Percentiles rank a stretch among this genome's conserved stretches.
These are phyloP conservation scores for Acromyrmex echinatior DNA, from an alignment of 1,140 invertebrate species.

Conservation along the genomic window DNA sequence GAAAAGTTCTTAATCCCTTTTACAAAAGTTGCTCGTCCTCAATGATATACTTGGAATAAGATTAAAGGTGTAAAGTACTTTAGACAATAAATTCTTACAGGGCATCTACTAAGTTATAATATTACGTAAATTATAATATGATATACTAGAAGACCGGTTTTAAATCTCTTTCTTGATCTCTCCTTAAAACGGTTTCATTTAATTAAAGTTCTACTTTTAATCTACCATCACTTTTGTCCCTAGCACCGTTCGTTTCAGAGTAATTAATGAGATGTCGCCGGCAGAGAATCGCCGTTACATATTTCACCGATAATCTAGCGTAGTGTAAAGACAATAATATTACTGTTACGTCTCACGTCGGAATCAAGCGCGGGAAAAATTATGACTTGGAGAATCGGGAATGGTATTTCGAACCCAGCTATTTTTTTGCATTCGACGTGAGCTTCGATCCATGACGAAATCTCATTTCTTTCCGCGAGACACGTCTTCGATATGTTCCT, in stretches of 20 bases:
- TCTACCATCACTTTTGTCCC: constrained; percentile 53
- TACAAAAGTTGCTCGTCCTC: neutral
- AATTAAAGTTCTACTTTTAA: constrained; percentile 63
- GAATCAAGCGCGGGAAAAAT: constrained; percentile 30
- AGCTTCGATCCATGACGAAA: constrained; percentile 54
- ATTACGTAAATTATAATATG: constrained; percentile 32
- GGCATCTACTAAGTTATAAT: neutral
- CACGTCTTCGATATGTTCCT: constrained; percentile 48
- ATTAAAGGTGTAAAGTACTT: constrained; percentile 11
- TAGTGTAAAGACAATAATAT: constrained; percentile 44
- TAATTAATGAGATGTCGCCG: constrained; percentile 52
- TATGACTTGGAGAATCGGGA: neutral
- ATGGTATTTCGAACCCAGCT: constrained; percentile 12
- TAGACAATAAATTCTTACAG: constrained; percentile 12
- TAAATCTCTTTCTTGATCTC: constrained; percentile 45
- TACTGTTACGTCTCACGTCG: constrained; percentile 25
- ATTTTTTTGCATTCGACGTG: constrained; percentile 52
- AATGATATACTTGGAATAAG: neutral
- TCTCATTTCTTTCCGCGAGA: constrained; percentile 56
- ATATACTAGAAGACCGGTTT: neutral
- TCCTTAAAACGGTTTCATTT: constrained; percentile 40
- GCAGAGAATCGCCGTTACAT: constrained; percentile 44
- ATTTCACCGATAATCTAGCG: constrained; percentile 46
- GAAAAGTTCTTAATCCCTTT: neutral
- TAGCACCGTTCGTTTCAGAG: neutral